A percentile compares a stretch with the other conserved stretches of the same genome.
Conservation (phyloP, 2,888 invertebrate genomes). For the Baronia brevicornis region DNA sequence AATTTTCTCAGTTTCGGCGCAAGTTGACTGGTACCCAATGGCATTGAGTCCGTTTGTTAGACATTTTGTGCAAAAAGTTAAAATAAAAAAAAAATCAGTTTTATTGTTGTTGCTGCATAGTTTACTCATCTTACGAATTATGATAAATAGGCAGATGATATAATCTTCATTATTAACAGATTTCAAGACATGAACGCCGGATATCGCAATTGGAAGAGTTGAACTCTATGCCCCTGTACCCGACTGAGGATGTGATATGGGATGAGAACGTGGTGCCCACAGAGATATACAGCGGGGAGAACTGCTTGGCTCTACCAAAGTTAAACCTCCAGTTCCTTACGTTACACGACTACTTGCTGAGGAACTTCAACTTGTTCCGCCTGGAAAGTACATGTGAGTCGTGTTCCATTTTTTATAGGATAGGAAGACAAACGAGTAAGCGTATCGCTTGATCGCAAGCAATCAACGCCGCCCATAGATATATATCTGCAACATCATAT, state of each 20-base stretch:
- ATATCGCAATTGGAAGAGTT: slow-evolving; percentile 95
- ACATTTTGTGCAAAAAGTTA: too few relatives aligned
- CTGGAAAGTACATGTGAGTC: slow-evolving; percentile 96
- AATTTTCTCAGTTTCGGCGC: too few relatives aligned
- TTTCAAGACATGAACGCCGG: slow-evolving; percentile 90
- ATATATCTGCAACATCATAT: too few relatives aligned
- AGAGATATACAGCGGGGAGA: slow-evolving; percentile 97
- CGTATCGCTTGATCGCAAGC: too few relatives aligned
- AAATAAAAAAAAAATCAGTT: too few relatives aligned
- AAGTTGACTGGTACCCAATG: too few relatives aligned
- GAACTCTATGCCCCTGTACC: slow-evolving; percentile 98
- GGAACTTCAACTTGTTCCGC: slow-evolving; percentile 98
- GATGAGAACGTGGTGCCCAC: slow-evolving; percentile 99
- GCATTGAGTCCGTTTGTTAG: too few relatives aligned
- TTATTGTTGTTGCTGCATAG: too few relatives aligned
- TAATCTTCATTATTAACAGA: slow-evolving; percentile 61
- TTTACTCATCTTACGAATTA: too few relatives aligned
- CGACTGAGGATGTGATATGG: slow-evolving; percentile 98
- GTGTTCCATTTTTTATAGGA: too few relatives aligned
- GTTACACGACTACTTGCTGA: slow-evolving; percentile 95
- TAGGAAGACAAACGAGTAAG: too few relatives aligned
- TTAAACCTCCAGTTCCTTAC: slow-evolving; percentile 98
- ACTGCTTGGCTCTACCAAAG: slow-evolving; percentile 96
- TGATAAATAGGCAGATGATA: neutral
- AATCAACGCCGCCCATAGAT: too few relatives aligned